Evolutionary conservation across 2,797 vertebrate genomes (phyloP), one percentile per base, ranked within the genome.

Genomic region (Enteromius fasciolatus): DNA sequence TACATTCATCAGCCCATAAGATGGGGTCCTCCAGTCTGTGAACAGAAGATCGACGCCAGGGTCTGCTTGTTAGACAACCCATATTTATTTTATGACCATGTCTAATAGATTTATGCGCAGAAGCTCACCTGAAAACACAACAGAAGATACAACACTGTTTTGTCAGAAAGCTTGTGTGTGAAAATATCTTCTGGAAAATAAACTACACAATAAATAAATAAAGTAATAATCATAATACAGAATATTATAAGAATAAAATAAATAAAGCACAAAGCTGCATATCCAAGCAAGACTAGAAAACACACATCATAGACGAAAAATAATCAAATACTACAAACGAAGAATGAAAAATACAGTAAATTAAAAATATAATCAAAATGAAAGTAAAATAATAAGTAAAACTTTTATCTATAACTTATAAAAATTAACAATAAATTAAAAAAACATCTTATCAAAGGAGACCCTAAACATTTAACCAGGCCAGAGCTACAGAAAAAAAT

Each of bases 61-160:
- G 12, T 50, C 68, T 63, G 57, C 68, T 73, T 46, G 20, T 17
- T 73, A 81, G 18, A 73, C 79, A 73, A 57, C 79, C 68, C 79
- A 81, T 81, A 20, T 5, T 81, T 73, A 63, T 61, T 57, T 48
- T 12, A 73, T 25, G 7, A 50, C 54, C 79, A 81, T 81, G n/a
- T 81, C 41, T 63, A 7, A 59, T 31, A 3, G 12, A 77, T 48
- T 44, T 61, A 72, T 63, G 8, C 57, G 46, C 39, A 61, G 39
- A 72, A 57, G 54, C 15, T 11, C 52, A 6, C 23, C 36, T 76
- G 15, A 61, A 75, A 61, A 76, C 36, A 28, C 74, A 61, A 28
- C 54, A 28, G n/a, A 76, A 59, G 67, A 59, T 17, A 72, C 18
- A 28, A 33, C 4, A 72, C 78, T 6, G 36, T 61, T 15, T 14